Base-by-base conservation (phyloP, 2,797 vertebrate genomes). In the Myripristis jacobus region DNA sequence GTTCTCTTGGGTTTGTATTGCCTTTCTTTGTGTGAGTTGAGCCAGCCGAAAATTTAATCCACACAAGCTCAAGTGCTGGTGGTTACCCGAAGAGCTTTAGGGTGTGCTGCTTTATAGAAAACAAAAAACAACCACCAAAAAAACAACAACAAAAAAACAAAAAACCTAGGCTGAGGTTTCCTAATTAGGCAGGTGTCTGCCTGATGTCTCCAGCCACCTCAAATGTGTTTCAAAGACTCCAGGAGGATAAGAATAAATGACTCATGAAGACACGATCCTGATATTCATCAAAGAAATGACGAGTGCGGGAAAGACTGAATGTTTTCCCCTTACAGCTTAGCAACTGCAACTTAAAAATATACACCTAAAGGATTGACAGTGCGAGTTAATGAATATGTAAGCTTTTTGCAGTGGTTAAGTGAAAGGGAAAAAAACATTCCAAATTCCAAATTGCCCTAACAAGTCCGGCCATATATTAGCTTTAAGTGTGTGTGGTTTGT, bases 61-160 rank as follows among this genome's bases (percentile, higher is more conserved):
- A 31, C 3, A 66, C 57, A 67, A 61, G 34, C 36, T 52, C 67
- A 77, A 34, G 10, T 29, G 25, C 62, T 22, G 68, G 16, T 22
- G 6, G 21, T 66, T 79, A 68, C 51, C 67, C 66, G 16, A 67
- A 36, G 44, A 29, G 52, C 66, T 38, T 66, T 10, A 50, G 46
- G 51, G 53, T 18, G 7, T 41, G 36, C 6, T 16, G 18, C 38
- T 41, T n/a, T 18, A 43, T 43, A 69, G 3, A 54, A 38, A 38
- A 48, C 27, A 57, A 70, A 70, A 27, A 68, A 74, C 55, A 71
- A 16, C 38, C 73, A n/a, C n/a, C n/a, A n/a, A n/a, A n/a, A n/a
- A n/a, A n/a, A n/a, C n/a, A n/a, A n/a, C n/a, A n/a, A n/a, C n/a
- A n/a, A n/a, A n/a, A n/a, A n/a, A n/a, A n/a, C n/a, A n/a, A n/a